Conservation (phyloP, 2,888 invertebrate species). For the Ferrisia virgata region DNA sequence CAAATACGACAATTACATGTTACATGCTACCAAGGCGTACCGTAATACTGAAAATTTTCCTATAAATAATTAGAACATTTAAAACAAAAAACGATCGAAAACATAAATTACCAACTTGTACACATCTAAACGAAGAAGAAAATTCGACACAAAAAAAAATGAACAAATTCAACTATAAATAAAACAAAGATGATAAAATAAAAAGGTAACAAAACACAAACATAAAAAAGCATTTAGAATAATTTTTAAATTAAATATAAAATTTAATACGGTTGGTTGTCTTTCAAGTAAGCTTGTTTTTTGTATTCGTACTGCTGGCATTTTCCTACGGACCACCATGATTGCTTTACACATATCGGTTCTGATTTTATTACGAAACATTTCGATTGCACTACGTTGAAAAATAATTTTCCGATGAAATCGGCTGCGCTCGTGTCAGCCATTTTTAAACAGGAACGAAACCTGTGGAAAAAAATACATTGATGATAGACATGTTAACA, state of each 20-base stretch:
- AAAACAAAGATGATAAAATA: not conserved
- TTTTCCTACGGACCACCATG: constrained; percentile 71
- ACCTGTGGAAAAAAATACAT: constrained; percentile 62
- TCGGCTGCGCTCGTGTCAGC: constrained; percentile 82
- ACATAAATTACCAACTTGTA: not conserved
- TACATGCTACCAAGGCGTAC: not conserved
- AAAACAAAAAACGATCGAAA: not conserved
- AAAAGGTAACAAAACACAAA: constrained; percentile 13
- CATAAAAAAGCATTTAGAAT: not conserved
- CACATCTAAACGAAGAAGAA: not conserved
- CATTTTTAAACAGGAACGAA: constrained; percentile 86
- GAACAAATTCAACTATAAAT: constrained; percentile 17
- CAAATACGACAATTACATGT: not conserved
- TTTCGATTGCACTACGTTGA: constrained; percentile 91
- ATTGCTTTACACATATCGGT: constrained; percentile 69
- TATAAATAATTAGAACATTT: not conserved
- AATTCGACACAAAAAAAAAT: not conserved
- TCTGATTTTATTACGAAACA: constrained; percentile 83
- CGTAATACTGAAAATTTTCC: constrained; percentile 1
- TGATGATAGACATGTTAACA: not conserved
- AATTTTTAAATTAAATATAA: not conserved
- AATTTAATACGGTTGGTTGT: constrained; percentile 46
- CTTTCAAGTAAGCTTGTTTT: constrained; percentile 46
- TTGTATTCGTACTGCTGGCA: constrained; percentile 61
- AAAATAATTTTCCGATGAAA: constrained; percentile 87